A percentile compares a stretch with the other conserved stretches of the same genome.
Evolutionary conservation across 2,888 invertebrate genomes (phyloP).

Genomic region (Boloria selene): DNA sequence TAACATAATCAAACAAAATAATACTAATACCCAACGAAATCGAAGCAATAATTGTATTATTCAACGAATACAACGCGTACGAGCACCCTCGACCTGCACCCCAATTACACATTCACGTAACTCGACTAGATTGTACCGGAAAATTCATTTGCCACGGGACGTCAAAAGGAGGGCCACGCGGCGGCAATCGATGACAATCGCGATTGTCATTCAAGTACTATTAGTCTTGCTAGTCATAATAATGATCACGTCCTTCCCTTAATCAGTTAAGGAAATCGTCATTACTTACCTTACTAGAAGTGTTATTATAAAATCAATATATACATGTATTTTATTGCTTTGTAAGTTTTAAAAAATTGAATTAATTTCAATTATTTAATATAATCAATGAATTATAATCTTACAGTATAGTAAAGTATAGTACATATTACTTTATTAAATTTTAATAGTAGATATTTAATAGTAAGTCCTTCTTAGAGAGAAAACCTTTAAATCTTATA

Average conservation of each 20-base stretch:
- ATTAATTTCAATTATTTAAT: no score
- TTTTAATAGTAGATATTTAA: no score
- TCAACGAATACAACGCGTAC: not conserved
- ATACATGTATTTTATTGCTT: no score
- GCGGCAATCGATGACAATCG: conserved; percentile 41
- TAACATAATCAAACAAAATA: not conserved
- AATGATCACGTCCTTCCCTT: conserved; percentile 28
- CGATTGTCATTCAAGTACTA: conserved; percentile 37
- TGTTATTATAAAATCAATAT: not conserved
- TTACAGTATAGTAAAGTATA: no score
- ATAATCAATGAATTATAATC: no score
- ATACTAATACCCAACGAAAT: conserved; percentile 2
- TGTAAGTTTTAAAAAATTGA: no score
- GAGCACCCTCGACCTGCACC: conserved; percentile 18
- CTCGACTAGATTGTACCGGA: conserved; percentile 42
- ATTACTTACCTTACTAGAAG: not conserved
- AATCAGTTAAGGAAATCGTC: conserved; percentile 19
- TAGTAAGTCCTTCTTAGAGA: no score
- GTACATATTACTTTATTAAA: no score
- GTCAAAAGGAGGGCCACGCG: conserved; percentile 58
- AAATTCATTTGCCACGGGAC: conserved; percentile 62
- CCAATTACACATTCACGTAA: conserved; percentile 28
- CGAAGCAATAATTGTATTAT: conserved; percentile 9
- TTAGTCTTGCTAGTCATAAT: conserved; percentile 36
- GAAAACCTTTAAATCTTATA: no score